Conservation (phyloP, 2,113 vertebrate species). For the Sorex araneus region DNA sequence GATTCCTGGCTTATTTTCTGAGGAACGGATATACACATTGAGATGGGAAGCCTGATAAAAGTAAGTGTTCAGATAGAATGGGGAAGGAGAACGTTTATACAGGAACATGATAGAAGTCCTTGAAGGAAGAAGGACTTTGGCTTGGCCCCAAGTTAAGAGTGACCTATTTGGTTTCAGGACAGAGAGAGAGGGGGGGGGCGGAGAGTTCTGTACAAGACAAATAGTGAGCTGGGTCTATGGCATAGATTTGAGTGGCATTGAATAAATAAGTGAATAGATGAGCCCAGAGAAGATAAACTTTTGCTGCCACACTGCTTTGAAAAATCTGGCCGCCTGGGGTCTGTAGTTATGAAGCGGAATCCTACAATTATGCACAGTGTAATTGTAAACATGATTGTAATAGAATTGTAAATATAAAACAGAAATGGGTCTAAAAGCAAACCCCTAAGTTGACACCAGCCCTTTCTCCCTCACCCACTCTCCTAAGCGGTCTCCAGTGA, state of each 20-base stretch:
- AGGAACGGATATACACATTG: neutral
- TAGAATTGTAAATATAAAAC: neutral
- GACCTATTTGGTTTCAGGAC: neutral
- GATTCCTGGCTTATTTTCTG: neutral
- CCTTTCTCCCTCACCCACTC: neutral
- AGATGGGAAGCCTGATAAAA: neutral
- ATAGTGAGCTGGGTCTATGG: neutral
- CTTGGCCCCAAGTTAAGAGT: neutral
- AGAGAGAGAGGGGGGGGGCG: neutral
- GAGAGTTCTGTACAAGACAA: neutral
- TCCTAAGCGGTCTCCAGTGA: neutral
- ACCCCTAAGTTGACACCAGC: neutral
- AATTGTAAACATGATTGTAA: neutral
- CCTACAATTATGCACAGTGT: fast-evolving
- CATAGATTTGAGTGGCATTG: neutral
- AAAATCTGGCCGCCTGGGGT: neutral
- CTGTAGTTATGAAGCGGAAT: neutral
- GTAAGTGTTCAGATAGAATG: neutral
- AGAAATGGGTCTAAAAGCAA: neutral
- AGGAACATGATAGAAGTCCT: neutral
- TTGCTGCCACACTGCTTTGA: constrained; percentile 12
- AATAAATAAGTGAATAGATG: neutral
- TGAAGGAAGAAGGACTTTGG: neutral
- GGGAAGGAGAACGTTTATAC: neutral
- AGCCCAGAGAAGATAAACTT: neutral